These are phyloP conservation scores for Babyrousa celebensis DNA, from an alignment of 2,797 vertebrate species.

Conservation along the genomic window DNA sequence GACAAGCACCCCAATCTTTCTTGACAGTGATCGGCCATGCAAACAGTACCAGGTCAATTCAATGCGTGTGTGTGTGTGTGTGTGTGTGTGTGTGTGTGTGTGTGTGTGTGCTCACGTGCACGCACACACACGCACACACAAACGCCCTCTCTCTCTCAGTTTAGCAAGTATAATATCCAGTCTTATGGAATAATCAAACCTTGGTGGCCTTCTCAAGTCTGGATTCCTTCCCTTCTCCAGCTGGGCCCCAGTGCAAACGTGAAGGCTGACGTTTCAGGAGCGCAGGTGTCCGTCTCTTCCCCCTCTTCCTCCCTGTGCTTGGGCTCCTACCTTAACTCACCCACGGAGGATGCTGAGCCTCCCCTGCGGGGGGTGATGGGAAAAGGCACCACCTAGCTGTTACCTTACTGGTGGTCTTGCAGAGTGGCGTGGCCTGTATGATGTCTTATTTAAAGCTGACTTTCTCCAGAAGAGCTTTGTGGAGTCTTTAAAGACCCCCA, in stretches of 20 bases:
- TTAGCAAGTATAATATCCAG: neutral
- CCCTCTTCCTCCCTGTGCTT: neutral
- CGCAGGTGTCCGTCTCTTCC: neutral
- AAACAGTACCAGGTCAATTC: neutral
- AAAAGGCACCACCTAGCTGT: neutral
- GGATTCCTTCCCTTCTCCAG: neutral
- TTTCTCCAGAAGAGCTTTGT: neutral
- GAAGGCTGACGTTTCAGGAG: neutral
- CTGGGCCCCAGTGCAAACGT: neutral
- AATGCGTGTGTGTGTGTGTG: no score
- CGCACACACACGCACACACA: neutral
- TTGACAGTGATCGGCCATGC: neutral
- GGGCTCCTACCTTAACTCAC: neutral
- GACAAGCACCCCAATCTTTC: neutral
- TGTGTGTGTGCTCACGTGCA: no score
- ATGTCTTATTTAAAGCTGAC: neutral
- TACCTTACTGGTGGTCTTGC: neutral
- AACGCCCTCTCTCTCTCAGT: no score
- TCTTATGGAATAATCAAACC: neutral
- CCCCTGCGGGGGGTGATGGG: no score
- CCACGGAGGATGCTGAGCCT: neutral
- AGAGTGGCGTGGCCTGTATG: neutral
- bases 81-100: no score
- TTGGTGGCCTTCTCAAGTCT: neutral
- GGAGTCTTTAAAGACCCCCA: neutral